Base-by-base conservation (phyloP, 2,888 invertebrate species). In the Nomada goodeniana region DNA sequence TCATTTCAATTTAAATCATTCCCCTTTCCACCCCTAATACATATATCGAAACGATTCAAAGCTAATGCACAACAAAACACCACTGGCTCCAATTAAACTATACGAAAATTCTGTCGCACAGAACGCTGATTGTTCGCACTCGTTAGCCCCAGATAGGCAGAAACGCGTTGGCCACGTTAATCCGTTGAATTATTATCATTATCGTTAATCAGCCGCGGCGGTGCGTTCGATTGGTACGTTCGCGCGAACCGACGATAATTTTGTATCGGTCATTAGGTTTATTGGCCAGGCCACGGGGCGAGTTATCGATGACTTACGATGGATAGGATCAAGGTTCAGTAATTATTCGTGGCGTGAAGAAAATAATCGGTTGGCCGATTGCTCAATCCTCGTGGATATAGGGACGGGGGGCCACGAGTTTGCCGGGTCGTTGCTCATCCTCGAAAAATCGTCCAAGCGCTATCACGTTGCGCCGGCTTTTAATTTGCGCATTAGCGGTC, bases 331-430 rank as follows among this genome's bases (percentile, higher is more conserved):
- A 86, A 89, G 82, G 83, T 83, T 83, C 82, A 63, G 89, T 86
- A 89, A 88, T 88, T 88, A 88, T 87, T 88, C 78, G 88, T 71
- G 80, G 85, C 72, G 78, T 36, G 84, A 82, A 61, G 84, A 80
- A 83, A 85, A 89, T 88, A 88, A 89, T 91, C 90, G 86, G 83
- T 84, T 86, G 83, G 86, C 86, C 88, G 91, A 91, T 91, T 91
- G 90, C 91, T 91, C 90, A 90, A 91, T 90, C 86, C 80, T 68
- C 76, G 18, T 18, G 11, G 4, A 13, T 78, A 82, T 71, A 77
- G 76, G 71, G 79, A 67, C 53, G 50, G 65, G 65, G 29, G 15
- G n/a, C 55, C 23, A 11, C 44, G 36, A 13, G 57, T 81, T 36
- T 29, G 79, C 84, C 86, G 88, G 90, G 91, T 91, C 91, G 90